These are phyloP conservation scores for Stenodera caucasica DNA, from an alignment of 2,888 invertebrate species.

Conservation along the genomic window DNA sequence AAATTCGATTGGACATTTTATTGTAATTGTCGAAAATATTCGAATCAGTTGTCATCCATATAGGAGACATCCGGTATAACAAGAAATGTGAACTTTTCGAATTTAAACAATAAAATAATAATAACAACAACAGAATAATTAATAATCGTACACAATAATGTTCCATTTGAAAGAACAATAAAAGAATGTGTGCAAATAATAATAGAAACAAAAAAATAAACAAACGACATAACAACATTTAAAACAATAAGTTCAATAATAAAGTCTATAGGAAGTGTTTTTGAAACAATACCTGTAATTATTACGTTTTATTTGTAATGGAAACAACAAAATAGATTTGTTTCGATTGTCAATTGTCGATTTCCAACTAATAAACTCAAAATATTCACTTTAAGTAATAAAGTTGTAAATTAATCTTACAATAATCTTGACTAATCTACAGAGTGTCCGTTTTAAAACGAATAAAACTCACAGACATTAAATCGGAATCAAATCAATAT, in stretches of 20 bases:
- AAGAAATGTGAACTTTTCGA: not conserved
- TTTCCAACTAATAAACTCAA: too few relatives aligned
- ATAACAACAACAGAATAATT: not conserved
- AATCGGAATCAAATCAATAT: too few relatives aligned
- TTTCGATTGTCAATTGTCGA: constrained; percentile 9
- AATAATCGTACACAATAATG: not conserved
- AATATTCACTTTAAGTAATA: too few relatives aligned
- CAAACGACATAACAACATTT: constrained; percentile 7
- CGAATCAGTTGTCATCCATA: too few relatives aligned
- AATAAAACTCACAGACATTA: too few relatives aligned
- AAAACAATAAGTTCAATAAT: constrained; percentile 9
- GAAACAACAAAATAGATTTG: not conserved
- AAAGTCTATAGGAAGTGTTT: constrained; percentile 9
- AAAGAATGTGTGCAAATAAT: not conserved
- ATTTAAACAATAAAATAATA: not conserved
- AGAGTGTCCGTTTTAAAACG: too few relatives aligned
- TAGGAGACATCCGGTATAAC: too few relatives aligned
- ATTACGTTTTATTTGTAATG: not conserved
- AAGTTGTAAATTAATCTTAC: too few relatives aligned
- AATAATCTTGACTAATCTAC: too few relatives aligned
- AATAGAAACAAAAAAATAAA: not conserved
- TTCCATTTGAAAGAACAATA: not conserved
- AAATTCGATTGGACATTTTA: too few relatives aligned
- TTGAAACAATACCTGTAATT: constrained; percentile 10
- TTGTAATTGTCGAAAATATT: too few relatives aligned